A percentile compares a stretch with the other conserved stretches of the same genome.
Evolutionary conservation across 1,140 invertebrate species (phyloP).

Genomic region (Ostrea denselamellosa): DNA sequence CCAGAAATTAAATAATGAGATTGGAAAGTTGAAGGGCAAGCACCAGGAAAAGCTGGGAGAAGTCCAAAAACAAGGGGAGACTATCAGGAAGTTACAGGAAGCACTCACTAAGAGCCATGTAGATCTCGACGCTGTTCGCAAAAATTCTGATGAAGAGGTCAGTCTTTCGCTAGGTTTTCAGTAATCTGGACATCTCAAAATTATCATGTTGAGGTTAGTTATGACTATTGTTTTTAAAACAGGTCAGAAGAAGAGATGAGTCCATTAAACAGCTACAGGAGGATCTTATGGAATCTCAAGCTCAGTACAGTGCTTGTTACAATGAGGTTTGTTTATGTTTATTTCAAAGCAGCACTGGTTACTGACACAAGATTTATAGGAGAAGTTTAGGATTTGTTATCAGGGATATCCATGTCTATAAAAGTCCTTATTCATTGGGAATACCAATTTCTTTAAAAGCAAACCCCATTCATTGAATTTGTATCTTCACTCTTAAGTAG

Average conservation of each 20-base stretch:
- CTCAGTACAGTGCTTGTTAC: slow-evolving; percentile 76
- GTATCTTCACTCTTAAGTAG: too few relatives aligned
- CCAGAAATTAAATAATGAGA: slow-evolving; percentile 74
- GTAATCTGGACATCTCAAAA: background rate
- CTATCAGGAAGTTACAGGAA: slow-evolving; percentile 75
- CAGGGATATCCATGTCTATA: background rate
- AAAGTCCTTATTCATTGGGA: background rate
- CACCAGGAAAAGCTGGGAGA: slow-evolving; percentile 73
- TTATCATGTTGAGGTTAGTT: background rate
- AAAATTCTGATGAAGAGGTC: slow-evolving; percentile 71
- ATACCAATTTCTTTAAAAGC: too few relatives aligned
- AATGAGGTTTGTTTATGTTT: slow-evolving; percentile 69
- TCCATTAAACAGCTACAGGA: slow-evolving; percentile 74
- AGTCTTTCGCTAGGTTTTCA: slow-evolving; percentile 39
- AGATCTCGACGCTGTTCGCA: slow-evolving; percentile 72
- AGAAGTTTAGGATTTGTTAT: background rate
- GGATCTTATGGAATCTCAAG: slow-evolving; percentile 75
- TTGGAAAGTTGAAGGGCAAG: slow-evolving; percentile 71
- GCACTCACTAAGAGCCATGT: slow-evolving; percentile 73
- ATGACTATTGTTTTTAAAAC: slow-evolving; percentile 16
- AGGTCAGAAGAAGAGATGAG: slow-evolving; percentile 65
- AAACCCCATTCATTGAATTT: too few relatives aligned
- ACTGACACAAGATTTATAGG: background rate
- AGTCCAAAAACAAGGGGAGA: slow-evolving; percentile 73
- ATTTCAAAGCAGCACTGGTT: too few relatives aligned